Base-by-base conservation (phyloP, 2,888 invertebrate species). In the Sesia apiformis region DNA sequence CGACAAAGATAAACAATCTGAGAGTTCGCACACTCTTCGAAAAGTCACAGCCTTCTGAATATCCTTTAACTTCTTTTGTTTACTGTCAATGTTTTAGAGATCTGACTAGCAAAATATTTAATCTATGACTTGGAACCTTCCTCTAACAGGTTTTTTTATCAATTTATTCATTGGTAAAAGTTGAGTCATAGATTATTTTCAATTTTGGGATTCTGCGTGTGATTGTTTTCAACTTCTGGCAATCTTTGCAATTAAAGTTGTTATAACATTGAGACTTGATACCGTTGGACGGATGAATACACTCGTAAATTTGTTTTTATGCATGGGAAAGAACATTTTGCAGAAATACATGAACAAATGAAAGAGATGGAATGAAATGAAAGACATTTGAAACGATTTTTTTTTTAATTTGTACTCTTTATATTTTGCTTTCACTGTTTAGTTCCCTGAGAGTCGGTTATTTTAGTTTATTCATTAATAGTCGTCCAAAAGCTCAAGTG, bases 1-100 rank as follows among this genome's bases (percentile, higher is more conserved):
- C 61, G 70, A 74, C 72, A 72, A 66, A 63, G 67, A 65, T 60
- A 60, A 68, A 67, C 64, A 63, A 55, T 59, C 46, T 53, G 57
- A 59, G 59, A 57, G 46, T 46, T 39, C 53, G 57, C 55, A 56
- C 59, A 56, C 57, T 53, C 63, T 40, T 53, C 4, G 46, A 56
- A 61, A 39, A 43, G 51, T 52, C 49, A 55, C 54, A 55, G 63
- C 63, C 56, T 63, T 63, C 63, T 52, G 57, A 50, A 58, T 56
- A 56, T 58, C 65, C 59, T 63, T 65, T 63, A 59, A 54, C 61
- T 57, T 40, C 3, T 55, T 23, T 23, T 23, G 23, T 23, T 23
- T 23, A 23, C 23, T 23, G 23, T 23, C 23, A 23, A 23, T 23
- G 23, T 23, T 23, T 23, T 23, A 23, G 23, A 23, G 23, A 23